phyloP scores from a whole-genome alignment of 2,113 vertebrate species.

The Seriola dumerili region DNA sequence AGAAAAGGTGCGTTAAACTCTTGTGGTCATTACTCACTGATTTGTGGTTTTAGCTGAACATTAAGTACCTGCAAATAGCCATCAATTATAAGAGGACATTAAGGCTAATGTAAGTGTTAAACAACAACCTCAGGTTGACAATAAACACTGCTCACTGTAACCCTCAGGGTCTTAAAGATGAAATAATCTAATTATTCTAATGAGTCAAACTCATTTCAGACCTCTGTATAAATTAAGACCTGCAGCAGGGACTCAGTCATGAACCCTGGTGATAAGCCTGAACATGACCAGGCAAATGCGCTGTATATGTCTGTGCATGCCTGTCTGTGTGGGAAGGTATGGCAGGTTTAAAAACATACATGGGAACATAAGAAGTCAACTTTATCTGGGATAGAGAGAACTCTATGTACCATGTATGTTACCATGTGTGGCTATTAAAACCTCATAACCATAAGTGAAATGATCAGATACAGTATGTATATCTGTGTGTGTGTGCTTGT shows the following conservation, averaged over 20 bases:
- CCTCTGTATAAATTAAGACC: constrained; percentile 8
- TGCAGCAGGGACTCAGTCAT: constrained; percentile 21
- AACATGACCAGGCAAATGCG: constrained; percentile 65
- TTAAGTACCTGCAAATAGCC: constrained; percentile 12
- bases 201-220: constrained; percentile 45
- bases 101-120: constrained; percentile 6
- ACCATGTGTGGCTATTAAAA: constrained; percentile 5
- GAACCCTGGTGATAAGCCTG: constrained; percentile 52
- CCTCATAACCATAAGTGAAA: constrained; percentile 35
- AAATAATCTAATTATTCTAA: constrained; percentile 19
- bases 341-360: constrained; percentile 43
- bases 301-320: constrained; percentile 60
- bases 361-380: constrained; percentile 13
- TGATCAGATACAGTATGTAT: constrained; percentile 4
- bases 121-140: background rate
- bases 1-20: constrained; percentile 31
- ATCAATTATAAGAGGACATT: constrained; percentile 22
- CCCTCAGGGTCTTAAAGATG: constrained; percentile 1
- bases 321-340: constrained; percentile 46
- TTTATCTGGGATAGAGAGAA: constrained; percentile 22
- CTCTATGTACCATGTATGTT: constrained; percentile 19
- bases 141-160: background rate
- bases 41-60: constrained; percentile 24
- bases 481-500: constrained; percentile 7
- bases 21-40: constrained; percentile 17